A percentile compares a stretch with the other conserved stretches of the same genome.
Evolutionary conservation across 53 echinoderm and acorn worm genomes (phyloP).

Genomic region (Paracentrotus lividus): DNA sequence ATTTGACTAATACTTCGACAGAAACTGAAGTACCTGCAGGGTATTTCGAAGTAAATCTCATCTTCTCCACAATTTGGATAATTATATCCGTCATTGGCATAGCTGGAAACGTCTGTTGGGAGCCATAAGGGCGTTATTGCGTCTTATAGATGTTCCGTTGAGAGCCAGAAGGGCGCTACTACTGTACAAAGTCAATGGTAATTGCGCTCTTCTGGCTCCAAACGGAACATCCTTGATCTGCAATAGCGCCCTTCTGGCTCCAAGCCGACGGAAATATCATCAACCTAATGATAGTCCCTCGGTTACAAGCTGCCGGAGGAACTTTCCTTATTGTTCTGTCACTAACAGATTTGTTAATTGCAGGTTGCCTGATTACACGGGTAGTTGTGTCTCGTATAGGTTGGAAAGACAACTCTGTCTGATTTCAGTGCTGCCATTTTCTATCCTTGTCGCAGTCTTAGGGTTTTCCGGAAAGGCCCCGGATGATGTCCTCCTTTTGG

Average conservation of each 20-base stretch:
- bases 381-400: neutral
- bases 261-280: neutral
- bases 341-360: neutral
- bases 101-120: too few species aligned
- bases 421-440: neutral
- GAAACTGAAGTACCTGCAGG: neutral
- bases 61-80: neutral
- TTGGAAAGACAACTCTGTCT: neutral
- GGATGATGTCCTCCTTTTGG: neutral
- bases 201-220: too few species aligned
- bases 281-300: neutral
- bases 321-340: neutral
- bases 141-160: too few species aligned
- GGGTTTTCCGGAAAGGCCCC: neutral
- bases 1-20: neutral
- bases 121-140: too few species aligned
- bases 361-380: neutral
- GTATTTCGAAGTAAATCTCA: neutral
- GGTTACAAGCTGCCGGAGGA: neutral
- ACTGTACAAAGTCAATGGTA: too few species aligned
- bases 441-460: neutral
- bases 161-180: too few species aligned
- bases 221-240: too few species aligned
- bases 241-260: too few species aligned
- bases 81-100: conserved; percentile 3